Base-by-base conservation (phyloP, 2,888 invertebrate species). In the Caenorhabditis doughertyi region DNA sequence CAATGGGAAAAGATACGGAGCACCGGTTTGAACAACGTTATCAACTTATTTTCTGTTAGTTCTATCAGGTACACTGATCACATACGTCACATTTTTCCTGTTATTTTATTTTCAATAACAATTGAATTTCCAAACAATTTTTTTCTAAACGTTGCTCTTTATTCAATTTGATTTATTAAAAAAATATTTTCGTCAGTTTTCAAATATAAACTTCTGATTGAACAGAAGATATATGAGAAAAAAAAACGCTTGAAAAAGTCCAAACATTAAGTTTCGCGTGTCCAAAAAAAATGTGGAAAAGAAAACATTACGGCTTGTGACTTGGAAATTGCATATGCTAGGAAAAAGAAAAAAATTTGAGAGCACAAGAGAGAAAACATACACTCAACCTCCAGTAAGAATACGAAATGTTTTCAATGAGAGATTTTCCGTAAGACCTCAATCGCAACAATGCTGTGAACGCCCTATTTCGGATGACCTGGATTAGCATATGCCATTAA, bases 381-480 rank as follows among this genome's bases (percentile, higher is more conserved):
- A 18, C n/a, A n/a, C 58, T 23, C 35, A 7, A 62, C 44, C 1
- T 21, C 18, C 29, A 11, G 64, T 47, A 64, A 64, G 64, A 64
- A 64, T 62, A 62, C 44, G 44, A 62, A 47, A 49, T 32, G 49
- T 47, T 64, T 49, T 49, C 42, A 42, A 27, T 44, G 42, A 42
- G n/a, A n/a, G 42, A 42, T 60, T 64, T 47, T 49, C 29, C 49
- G 27, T 27, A 8, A 25, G 25, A 27, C 27, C 27, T 13, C n/a
- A 23, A 27, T 27, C n/a, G 44, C 49, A 29, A 64, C 64, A 64
- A 64, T 47, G 47, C 29, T 9, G 16, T 16, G 56, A 16, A 27
- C 53, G 71, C n/a, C 32, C 49, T 71, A 32, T 49, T 71, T 71
- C 58, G n/a, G 49, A 60, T 71, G 71, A 58, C 71, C 58, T 44